Percentiles rank a stretch among this genome's conserved stretches.
These are phyloP conservation scores for Trichoplusia ni DNA, from an alignment of 1,140 invertebrate species.

Conservation along the genomic window DNA sequence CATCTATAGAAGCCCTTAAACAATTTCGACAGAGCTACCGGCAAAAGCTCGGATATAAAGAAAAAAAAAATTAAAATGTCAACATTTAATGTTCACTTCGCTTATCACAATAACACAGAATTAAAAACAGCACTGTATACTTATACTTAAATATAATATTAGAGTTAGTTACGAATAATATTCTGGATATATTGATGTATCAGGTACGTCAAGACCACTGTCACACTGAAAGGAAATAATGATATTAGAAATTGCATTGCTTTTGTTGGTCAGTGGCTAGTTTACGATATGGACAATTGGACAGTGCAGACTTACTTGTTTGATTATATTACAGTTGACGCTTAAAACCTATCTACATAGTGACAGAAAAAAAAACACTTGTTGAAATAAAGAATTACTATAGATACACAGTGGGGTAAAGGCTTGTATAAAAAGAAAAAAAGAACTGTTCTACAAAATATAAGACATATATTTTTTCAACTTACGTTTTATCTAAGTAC, in stretches of 20 bases:
- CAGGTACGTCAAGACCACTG: conserved; percentile 72
- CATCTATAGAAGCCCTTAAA: background rate
- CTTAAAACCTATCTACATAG: no score
- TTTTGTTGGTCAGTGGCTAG: background rate
- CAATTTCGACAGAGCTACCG: background rate
- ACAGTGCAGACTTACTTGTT: background rate
- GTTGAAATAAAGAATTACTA: no score
- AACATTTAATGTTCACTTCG: background rate
- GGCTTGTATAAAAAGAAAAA: no score
- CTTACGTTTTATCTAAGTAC: no score
- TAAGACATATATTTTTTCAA: no score
- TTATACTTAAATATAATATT: conserved; percentile 1
- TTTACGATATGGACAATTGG: no score
- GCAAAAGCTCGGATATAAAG: no score
- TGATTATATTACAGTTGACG: background rate
- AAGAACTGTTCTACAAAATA: no score
- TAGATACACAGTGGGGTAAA: no score
- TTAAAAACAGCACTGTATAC: background rate
- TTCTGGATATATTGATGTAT: conserved; percentile 62
- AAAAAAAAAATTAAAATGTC: background rate
- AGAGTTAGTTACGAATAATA: conserved; percentile 16
- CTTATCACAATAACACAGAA: conserved; percentile 1
- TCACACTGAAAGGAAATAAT: conserved; percentile 67
- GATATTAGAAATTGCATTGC: conserved; percentile 49
- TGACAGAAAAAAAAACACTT: no score